These are phyloP conservation scores for Monomorium pharaonis DNA, from an alignment of 1,140 invertebrate genomes.

Conservation along the genomic window DNA sequence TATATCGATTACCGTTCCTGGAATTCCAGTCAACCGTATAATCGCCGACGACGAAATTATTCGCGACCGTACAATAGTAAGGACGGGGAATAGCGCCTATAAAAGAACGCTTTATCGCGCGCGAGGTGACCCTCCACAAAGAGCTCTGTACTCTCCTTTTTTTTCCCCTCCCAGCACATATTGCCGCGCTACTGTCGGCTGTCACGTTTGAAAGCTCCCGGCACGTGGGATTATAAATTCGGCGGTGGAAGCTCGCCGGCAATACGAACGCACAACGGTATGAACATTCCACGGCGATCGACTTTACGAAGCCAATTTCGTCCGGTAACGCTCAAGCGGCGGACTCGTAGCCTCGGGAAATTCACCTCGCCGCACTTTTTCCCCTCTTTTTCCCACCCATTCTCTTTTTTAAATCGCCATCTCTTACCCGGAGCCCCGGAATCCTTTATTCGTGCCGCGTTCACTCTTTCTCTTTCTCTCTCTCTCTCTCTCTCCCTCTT, in stretches of 20 bases:
- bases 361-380: slow-evolving; percentile 38
- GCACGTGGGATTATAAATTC: slow-evolving; percentile 53
- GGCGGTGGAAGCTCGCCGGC: slow-evolving; percentile 25
- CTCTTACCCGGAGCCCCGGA: slow-evolving; percentile 34
- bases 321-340: slow-evolving; percentile 33
- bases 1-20: slow-evolving; percentile 7
- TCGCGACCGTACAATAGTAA: slow-evolving; percentile 19
- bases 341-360: slow-evolving; percentile 51
- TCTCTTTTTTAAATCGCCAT: slow-evolving; percentile 40
- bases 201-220: slow-evolving; percentile 48
- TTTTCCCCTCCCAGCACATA: not conserved
- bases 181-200: slow-evolving; percentile 18
- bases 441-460: slow-evolving; percentile 38
- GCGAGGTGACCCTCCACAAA: slow-evolving; percentile 23
- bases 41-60: slow-evolving; percentile 34
- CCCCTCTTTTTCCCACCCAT: not conserved
- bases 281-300: slow-evolving; percentile 54
- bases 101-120: slow-evolving; percentile 18
- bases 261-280: slow-evolving; percentile 35
- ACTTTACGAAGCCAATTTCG: slow-evolving; percentile 58
- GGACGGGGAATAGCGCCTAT: slow-evolving; percentile 20
- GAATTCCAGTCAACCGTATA: not conserved
- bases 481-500: not conserved
- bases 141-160: slow-evolving; percentile 5
- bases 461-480: not conserved